Evolutionary conservation across 2,113 vertebrate genomes (phyloP).

Genomic region (Delphinapterus leucas): DNA sequence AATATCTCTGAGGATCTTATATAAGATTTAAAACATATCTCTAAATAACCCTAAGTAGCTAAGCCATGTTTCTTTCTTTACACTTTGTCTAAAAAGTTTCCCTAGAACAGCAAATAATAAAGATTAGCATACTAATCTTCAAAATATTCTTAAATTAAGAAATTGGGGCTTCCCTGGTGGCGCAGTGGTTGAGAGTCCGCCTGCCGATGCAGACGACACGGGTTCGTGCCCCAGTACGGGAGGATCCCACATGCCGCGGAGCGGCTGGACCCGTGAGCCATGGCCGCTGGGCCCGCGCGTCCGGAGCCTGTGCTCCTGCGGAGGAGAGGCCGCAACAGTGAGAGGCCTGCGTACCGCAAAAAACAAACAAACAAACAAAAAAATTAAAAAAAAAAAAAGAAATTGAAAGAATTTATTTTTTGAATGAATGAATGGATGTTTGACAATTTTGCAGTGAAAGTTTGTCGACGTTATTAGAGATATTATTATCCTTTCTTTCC

Average conservation of each 20-base stretch:
- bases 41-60: neutral
- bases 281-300: too few relatives aligned
- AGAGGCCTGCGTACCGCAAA: too few relatives aligned
- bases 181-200: too few relatives aligned
- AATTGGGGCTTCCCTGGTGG: too few relatives aligned
- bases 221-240: too few relatives aligned
- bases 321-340: too few relatives aligned
- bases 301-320: too few relatives aligned
- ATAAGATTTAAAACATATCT: neutral
- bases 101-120: neutral
- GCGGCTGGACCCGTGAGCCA: too few relatives aligned
- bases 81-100: neutral
- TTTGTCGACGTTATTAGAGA: neutral
- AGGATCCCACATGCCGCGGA: too few relatives aligned
- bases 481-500: neutral
- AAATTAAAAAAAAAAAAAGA: too few relatives aligned
- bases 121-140: neutral
- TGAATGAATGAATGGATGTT: neutral
- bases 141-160: neutral
- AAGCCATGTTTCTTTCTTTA: neutral
- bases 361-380: too few relatives aligned
- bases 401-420: neutral
- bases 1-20: neutral
- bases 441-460: neutral
- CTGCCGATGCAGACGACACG: too few relatives aligned